Evolutionary conservation across 2,113 vertebrate genomes (phyloP).

Genomic region (Oncorhynchus kisutch): DNA sequence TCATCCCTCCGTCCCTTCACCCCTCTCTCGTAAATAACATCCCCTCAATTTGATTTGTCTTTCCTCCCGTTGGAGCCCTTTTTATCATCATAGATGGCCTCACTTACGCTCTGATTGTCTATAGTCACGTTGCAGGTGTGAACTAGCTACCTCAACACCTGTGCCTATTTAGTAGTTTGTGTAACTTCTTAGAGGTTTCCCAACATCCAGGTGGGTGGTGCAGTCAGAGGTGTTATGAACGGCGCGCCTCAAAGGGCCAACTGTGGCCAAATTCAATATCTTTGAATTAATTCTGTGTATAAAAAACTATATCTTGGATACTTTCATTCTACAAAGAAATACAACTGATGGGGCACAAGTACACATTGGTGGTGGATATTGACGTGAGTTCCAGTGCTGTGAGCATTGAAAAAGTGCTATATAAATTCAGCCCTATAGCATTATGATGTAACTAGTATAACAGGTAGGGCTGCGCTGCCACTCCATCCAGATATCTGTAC

Average conservation of each 20-base stretch:
- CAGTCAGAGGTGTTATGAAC: background rate
- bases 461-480: constrained; percentile 23
- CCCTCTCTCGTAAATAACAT: constrained; percentile 75
- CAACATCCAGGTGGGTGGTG: background rate
- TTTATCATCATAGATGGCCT: constrained; percentile 55
- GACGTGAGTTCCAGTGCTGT: background rate
- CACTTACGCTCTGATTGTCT: constrained; percentile 43
- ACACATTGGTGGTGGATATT: background rate
- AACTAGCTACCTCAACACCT: background rate
- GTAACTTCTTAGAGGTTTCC: background rate
- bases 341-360: background rate
- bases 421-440: background rate
- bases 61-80: constrained; percentile 51
- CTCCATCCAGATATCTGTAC: constrained; percentile 55
- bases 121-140: constrained; percentile 52
- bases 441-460: background rate
- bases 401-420: background rate
- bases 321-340: no score
- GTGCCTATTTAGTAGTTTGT: background rate
- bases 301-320: no score
- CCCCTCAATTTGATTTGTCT: constrained; percentile 58
- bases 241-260: background rate
- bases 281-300: no score
- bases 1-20: constrained; percentile 63
- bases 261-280: no score